These are phyloP conservation scores for Lamellibrachia columna DNA, from an alignment of 2,888 invertebrate genomes.

Conservation along the genomic window DNA sequence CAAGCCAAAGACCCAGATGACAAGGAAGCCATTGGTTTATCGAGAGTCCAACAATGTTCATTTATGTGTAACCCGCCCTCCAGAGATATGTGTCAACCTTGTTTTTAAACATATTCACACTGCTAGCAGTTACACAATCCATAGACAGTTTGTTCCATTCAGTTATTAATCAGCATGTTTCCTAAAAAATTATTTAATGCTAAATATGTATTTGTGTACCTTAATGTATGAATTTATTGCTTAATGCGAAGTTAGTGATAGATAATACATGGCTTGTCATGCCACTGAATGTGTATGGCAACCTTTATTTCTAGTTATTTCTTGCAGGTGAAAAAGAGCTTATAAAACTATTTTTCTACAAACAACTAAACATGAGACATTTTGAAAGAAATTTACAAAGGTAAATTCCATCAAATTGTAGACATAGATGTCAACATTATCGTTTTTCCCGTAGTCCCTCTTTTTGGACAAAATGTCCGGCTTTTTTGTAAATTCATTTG, in stretches of 20 bases:
- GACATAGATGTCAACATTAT: neutral
- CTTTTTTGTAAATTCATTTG: no score
- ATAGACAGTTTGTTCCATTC: no score
- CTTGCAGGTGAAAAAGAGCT: neutral
- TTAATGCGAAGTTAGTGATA: neutral
- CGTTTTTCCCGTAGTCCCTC: no score
- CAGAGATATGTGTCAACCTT: no score
- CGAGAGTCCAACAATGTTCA: no score
- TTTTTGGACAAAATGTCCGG: no score
- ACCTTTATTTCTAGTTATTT: neutral
- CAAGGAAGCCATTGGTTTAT: no score
- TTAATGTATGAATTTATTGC: slow-evolving; percentile 8
- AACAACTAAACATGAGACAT: neutral
- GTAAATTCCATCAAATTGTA: neutral
- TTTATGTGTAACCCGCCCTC: no score
- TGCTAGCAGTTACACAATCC: no score
- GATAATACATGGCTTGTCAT: neutral
- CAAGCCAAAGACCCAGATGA: no score
- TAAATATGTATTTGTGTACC: neutral
- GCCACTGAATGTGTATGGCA: neutral
- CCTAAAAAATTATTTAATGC: neutral
- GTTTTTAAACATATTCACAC: no score
- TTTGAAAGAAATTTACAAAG: neutral
- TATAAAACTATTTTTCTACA: neutral
- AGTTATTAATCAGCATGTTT: no score